phyloP scores from a whole-genome alignment of 53 echinoderm and acorn worm genomes.

The Echinarachnius parma region DNA sequence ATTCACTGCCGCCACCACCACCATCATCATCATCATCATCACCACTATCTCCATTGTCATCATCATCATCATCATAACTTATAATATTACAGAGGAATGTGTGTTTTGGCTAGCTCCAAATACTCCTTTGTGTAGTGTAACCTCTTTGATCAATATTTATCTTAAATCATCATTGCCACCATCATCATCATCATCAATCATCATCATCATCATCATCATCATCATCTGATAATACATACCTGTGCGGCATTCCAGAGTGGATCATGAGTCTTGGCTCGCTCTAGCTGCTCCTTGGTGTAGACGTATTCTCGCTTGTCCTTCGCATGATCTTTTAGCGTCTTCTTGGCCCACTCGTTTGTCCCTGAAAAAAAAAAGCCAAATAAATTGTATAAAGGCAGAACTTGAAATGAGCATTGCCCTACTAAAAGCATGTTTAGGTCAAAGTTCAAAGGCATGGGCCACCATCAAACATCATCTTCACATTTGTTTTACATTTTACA shows the following conservation, averaged over 20 bases:
- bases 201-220: constrained; percentile 9
- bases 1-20: neutral
- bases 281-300: constrained; percentile 66
- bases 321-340: constrained; percentile 65
- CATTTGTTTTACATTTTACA: too few relatives aligned
- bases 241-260: constrained; percentile 86
- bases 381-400: too few relatives aligned
- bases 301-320: constrained; percentile 73
- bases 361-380: constrained; percentile 37
- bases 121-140: too few relatives aligned
- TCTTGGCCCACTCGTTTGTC: constrained; percentile 84
- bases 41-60: neutral
- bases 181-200: neutral
- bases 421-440: too few relatives aligned
- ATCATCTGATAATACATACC: constrained; percentile 53
- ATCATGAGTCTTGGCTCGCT: constrained; percentile 69
- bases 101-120: too few relatives aligned
- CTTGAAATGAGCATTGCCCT: too few relatives aligned
- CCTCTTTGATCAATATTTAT: too few relatives aligned
- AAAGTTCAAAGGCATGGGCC: too few relatives aligned
- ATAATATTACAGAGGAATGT: too few relatives aligned
- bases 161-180: neutral
- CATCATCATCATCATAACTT: neutral
- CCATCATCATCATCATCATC: constrained; percentile 15
- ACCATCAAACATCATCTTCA: too few relatives aligned